Evolutionary conservation across 2,113 vertebrate genomes (phyloP), one percentile per base, ranked within the genome.

Genomic region (Gallinago paraguaiae): DNA sequence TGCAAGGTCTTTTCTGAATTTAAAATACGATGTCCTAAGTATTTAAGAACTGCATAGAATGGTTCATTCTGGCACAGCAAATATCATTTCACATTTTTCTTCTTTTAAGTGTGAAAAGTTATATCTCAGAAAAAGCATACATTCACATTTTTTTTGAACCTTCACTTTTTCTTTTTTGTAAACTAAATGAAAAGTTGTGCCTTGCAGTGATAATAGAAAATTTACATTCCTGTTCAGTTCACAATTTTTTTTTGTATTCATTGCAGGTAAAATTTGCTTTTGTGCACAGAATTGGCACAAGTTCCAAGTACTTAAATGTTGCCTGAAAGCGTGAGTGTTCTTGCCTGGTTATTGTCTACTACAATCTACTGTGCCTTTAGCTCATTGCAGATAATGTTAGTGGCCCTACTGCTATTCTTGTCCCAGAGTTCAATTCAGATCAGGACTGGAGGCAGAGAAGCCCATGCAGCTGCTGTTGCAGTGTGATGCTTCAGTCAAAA

Each of bases 401-500:
- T 23, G n/a, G 10, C 9, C 8, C 15, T 48, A 25, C 25, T 90
- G 51, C 16, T 18, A 4, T 43, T 92, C 46, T 78, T 90, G 43
- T 84, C 35, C n/a, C 30, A 80, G 65, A 37, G 17, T 88, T 84
- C 68, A 22, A 69, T 30, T 93, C 59, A 65, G 46, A 90, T 80
- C 48, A 56, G 33, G 39, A 51, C n/a, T 81, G 48, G 53, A 82
- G 41, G 48, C 48, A 74, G 37, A 77, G 54, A 4, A 90, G 5
- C 10, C 35, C n/a, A 31, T 57, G 87, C 96, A 97, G 95, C 94
- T 97, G 96, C 86, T 95, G 45, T 63, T 93, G 53, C 60, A 91
- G 31, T 79, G 65, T 54, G 25, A 45, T 35, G 27, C 67, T 95
- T 94, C 82, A 90, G 68, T 88, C 86, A 95, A 59, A 91, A 77